Conservation (phyloP, 2,888 invertebrate species). For the Dasypogon diadema region DNA sequence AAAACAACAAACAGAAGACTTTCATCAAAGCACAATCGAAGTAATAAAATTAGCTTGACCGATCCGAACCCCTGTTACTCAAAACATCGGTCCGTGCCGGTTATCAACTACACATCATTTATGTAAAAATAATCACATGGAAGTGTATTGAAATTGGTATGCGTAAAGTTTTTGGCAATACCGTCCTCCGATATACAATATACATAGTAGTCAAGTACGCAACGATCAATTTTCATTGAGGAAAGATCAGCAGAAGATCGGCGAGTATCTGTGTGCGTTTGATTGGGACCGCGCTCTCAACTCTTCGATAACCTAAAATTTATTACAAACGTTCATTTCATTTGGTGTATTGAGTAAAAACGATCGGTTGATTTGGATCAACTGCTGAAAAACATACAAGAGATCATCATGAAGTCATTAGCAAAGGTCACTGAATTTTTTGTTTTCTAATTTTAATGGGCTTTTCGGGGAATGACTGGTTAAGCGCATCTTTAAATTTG, state of each 20-base stretch:
- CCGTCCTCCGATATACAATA: background rate
- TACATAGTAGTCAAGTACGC: background rate
- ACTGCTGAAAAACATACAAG: slow-evolving; percentile 27
- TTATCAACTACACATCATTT: background rate
- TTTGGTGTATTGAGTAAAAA: background rate
- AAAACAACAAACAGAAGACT: background rate
- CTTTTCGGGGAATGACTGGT: background rate
- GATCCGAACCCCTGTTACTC: background rate
- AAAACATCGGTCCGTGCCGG: background rate
- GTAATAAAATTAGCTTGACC: slow-evolving; percentile 5
- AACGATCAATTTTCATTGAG: background rate
- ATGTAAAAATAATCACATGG: background rate
- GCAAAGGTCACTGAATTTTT: slow-evolving; percentile 30
- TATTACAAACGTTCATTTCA: background rate
- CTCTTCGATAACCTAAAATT: slow-evolving; percentile 14
- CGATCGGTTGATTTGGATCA: slow-evolving; percentile 40
- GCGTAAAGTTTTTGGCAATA: slow-evolving; percentile 7
- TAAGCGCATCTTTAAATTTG: slow-evolving; percentile 23
- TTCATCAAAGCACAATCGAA: slow-evolving; percentile 2
- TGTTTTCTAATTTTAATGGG: slow-evolving; percentile 25
- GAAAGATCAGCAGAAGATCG: background rate
- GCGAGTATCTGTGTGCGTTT: background rate
- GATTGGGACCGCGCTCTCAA: background rate
- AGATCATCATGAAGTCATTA: slow-evolving; percentile 47
- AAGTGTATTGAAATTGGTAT: background rate